These are phyloP conservation scores for human DNA, from an alignment of 2,113 vertebrate genomes.

Conservation along the genomic window DNA sequence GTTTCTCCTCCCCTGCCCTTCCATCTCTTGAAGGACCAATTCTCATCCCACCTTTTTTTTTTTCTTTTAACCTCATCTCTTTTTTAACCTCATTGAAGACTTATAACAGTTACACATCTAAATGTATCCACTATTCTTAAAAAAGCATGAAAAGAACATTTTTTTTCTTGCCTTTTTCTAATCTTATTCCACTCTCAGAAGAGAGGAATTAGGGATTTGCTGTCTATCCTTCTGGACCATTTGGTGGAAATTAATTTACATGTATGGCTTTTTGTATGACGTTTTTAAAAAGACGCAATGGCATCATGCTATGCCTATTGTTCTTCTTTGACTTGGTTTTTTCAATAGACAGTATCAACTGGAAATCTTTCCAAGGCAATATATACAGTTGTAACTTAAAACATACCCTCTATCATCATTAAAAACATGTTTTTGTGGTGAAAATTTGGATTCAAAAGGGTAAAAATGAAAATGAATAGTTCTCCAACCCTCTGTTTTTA, in stretches of 20 bases:
- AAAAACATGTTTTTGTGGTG: not conserved
- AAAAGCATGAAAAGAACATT: not conserved
- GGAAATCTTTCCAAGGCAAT: not conserved
- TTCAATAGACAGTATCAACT: not conserved
- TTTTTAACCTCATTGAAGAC: not conserved
- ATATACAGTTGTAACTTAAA: not conserved
- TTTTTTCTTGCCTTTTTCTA: not conserved
- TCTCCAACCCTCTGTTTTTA: not conserved
- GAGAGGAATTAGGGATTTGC: not conserved
- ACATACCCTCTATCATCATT: not conserved
- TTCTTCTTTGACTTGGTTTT: constrained; percentile 35
- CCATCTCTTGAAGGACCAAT: not conserved
- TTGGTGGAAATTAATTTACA: not conserved
- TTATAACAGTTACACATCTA: not conserved
- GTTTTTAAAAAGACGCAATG: not conserved
- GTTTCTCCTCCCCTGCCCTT: not conserved
- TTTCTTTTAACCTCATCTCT: not conserved
- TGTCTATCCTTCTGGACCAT: not conserved
- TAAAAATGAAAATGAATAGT: not conserved
- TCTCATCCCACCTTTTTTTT: not conserved
- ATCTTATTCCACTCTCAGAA: not conserved
- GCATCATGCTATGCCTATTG: not conserved
- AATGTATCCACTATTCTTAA: not conserved
- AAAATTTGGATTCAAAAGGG: not conserved
- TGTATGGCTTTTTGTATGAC: not conserved